A percentile compares a stretch with the other conserved stretches of the same genome.
Evolutionary conservation across 2,113 vertebrate species (phyloP).

Genomic region (Cairina moschata): DNA sequence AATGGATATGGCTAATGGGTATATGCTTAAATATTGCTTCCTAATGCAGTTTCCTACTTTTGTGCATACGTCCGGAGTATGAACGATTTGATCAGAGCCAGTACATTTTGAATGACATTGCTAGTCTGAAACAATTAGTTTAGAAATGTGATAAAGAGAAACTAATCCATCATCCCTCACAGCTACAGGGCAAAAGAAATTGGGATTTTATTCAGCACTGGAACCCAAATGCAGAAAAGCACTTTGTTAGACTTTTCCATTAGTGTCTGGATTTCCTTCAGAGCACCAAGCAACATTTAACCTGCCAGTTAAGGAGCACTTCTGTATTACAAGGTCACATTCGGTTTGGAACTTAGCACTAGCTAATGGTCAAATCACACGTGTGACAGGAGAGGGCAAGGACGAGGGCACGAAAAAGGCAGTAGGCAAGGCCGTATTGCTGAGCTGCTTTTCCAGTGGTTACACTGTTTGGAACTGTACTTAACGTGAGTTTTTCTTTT

Average conservation of each 20-base stretch:
- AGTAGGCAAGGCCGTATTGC: not conserved
- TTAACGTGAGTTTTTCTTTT: accelerated
- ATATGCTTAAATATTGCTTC: slow-evolving; percentile 66
- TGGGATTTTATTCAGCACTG: not conserved
- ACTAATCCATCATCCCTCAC: not conserved
- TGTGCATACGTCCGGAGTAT: not conserved
- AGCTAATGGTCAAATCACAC: not conserved
- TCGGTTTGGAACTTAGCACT: not conserved
- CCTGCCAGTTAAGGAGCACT: not conserved
- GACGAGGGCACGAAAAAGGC: not conserved
- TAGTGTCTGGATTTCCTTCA: not conserved
- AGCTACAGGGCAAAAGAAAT: not conserved
- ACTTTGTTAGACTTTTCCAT: not conserved
- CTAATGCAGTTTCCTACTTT: slow-evolving; percentile 48
- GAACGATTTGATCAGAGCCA: not conserved
- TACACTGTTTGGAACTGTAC: not conserved
- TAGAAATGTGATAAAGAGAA: slow-evolving; percentile 9
- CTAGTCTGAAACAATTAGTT: slow-evolving; percentile 43
- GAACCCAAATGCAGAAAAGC: not conserved
- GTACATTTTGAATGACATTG: not conserved
- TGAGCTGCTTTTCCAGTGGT: not conserved
- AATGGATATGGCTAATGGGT: slow-evolving; percentile 58
- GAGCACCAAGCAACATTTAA: not conserved
- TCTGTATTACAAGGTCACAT: not conserved
- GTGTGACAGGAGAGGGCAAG: not conserved